Evolutionary conservation across 2,113 vertebrate genomes (phyloP), one percentile per base, ranked within the genome.

Genomic region (Oncorhynchus gorbuscha): DNA sequence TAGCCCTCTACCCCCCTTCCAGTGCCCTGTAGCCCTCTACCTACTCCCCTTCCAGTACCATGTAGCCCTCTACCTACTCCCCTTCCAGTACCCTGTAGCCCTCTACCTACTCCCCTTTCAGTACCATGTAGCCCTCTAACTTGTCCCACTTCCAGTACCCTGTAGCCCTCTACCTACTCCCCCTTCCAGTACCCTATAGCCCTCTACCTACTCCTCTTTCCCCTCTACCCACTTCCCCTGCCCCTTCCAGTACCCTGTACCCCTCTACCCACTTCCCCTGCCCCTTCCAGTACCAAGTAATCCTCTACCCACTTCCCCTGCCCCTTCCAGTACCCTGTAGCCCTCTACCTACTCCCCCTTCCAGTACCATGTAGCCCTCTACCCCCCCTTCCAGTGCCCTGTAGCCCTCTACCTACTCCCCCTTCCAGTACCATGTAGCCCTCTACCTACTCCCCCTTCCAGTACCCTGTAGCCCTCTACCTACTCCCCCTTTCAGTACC

Each of bases 221-320:
- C n/a, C n/a, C n/a, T n/a, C n/a, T n/a, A n/a, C 0, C 4, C 28
- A 62, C 74, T 83, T 82, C 62, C 79, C 35, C 35, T 0, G 35
- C 67, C 16, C 5, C 74, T 83, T 83, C 62, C 79, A 39, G 35
- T 39, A 39, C 35, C 35, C 0, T 39, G 35, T 39, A 39, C 8
- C 67, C 2, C 28, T 2, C 67, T 13, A 39, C 48, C n/a, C n/a
- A n/a, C n/a, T 5, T 1, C 30, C 4, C 4, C n/a, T n/a, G n/a
- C 30, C 28, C 49, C 72, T 83, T 83, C 62, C 79, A 39, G 35
- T 39, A 39, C 35, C 35, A 24, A n/a, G n/a, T n/a, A n/a, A n/a
- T n/a, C 2, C 28, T 2, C 67, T 13, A 39, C 48, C n/a, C 1
- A 3, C 30, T 32, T 1, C 30, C 28, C 58, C 72, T 83, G 24